These are phyloP conservation scores for Rana temporaria DNA, from an alignment of 2,113 vertebrate species.

Conservation along the genomic window DNA sequence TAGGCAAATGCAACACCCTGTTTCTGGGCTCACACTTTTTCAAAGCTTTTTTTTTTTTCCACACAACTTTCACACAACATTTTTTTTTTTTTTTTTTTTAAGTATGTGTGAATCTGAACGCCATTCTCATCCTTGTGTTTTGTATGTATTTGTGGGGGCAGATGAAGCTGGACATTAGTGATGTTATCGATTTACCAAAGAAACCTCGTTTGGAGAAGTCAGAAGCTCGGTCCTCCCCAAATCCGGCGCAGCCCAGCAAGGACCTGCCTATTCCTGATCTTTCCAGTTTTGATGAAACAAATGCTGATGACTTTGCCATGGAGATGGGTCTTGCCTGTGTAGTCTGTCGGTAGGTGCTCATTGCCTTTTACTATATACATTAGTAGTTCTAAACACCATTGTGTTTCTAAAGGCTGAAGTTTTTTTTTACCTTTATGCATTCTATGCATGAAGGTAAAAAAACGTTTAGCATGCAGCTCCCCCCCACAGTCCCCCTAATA, in stretches of 20 bases:
- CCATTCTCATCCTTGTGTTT: background rate
- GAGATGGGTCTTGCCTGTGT: conserved; percentile 98
- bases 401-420: too few species aligned
- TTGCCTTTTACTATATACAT: too few species aligned
- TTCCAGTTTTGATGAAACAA: conserved; percentile 92
- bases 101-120: background rate
- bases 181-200: conserved; percentile 85
- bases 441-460: too few species aligned
- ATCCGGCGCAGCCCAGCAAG: conserved; percentile 88
- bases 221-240: conserved; percentile 87
- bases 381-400: too few species aligned
- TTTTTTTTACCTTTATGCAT: too few species aligned
- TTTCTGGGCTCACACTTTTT: too few species aligned
- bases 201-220: conserved; percentile 90
- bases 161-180: conserved; percentile 81
- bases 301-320: conserved; percentile 97
- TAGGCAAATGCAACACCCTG: too few species aligned
- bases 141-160: conserved; percentile 59
- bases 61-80: too few species aligned
- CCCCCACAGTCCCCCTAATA: too few species aligned
- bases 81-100: too few species aligned
- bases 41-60: too few species aligned
- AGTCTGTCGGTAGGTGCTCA: conserved; percentile 84
- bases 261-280: conserved; percentile 88
- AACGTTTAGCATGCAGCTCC: too few species aligned